A percentile compares a stretch with the other conserved stretches of the same genome.
phyloP scores from a whole-genome alignment of 1,140 invertebrate genomes.

The Anastatus disparis region DNA sequence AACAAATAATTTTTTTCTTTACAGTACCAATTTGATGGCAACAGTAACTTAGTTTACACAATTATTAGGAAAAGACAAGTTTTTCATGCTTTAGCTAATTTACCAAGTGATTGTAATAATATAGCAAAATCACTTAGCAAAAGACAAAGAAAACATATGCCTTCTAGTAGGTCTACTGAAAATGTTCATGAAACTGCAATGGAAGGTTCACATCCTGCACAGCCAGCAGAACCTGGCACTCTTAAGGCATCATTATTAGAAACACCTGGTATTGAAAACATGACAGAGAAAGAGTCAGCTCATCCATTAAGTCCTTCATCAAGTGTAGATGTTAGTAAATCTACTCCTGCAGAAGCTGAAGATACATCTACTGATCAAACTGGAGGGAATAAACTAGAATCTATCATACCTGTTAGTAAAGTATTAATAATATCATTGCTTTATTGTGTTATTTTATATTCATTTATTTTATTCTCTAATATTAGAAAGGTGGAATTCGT shows the following conservation, averaged over 20 bases:
- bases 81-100: constrained; percentile 95
- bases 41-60: constrained; percentile 98
- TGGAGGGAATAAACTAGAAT: constrained; percentile 50
- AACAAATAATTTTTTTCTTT: constrained; percentile 35
- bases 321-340: constrained; percentile 51
- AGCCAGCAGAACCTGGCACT: constrained; percentile 89
- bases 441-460: background rate
- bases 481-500: constrained; percentile 65
- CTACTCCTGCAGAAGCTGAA: constrained; percentile 41
- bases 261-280: constrained; percentile 89
- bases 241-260: constrained; percentile 90
- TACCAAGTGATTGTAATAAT: constrained; percentile 90
- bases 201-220: constrained; percentile 87
- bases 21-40: constrained; percentile 99
- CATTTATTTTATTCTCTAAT: constrained; percentile 1
- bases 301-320: constrained; percentile 72
- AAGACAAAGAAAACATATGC: constrained; percentile 69
- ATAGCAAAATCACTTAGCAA: constrained; percentile 87
- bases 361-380: constrained; percentile 27
- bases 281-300: constrained; percentile 94
- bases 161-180: constrained; percentile 60
- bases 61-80: constrained; percentile 98
- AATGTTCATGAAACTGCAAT: constrained; percentile 72
- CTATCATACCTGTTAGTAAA: constrained; percentile 57
- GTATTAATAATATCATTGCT: background rate